Evolutionary conservation across 1,140 invertebrate genomes (phyloP).

Genomic region (Anoplolepis gracilipes): DNA sequence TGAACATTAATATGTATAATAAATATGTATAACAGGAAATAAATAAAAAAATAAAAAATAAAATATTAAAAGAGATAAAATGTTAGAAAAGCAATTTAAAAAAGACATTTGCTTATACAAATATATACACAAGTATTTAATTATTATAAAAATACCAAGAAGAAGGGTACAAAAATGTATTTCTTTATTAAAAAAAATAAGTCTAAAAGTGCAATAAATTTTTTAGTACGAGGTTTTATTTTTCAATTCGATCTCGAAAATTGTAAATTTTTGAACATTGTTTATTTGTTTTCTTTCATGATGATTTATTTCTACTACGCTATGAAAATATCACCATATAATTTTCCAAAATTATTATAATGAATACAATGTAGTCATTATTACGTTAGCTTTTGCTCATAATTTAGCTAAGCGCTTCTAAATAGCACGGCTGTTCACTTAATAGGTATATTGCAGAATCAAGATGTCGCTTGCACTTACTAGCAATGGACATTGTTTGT

Average conservation of each 20-base stretch:
- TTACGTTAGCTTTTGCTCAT: neutral
- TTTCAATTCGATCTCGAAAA: neutral
- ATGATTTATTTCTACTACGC: neutral
- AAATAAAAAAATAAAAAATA: neutral
- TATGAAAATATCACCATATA: neutral
- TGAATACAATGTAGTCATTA: neutral
- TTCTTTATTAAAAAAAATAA: neutral
- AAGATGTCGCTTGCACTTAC: conserved; percentile 22
- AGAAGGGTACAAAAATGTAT: neutral
- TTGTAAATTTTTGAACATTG: neutral
- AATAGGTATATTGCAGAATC: conserved; percentile 21
- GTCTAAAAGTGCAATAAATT: neutral
- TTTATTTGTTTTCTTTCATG: neutral
- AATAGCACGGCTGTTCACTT: conserved; percentile 31
- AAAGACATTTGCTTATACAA: neutral
- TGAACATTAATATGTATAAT: neutral
- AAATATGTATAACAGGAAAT: too few relatives aligned
- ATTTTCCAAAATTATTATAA: neutral
- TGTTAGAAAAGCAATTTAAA: neutral
- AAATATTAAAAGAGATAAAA: neutral
- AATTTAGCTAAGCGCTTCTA: conserved; percentile 7
- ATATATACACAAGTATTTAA: neutral
- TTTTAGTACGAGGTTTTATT: neutral
- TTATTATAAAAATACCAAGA: too few relatives aligned
- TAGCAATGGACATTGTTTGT: conserved; percentile 48